Evolutionary conservation across 2,797 vertebrate species (phyloP).

Genomic region (Falco concolor): DNA sequence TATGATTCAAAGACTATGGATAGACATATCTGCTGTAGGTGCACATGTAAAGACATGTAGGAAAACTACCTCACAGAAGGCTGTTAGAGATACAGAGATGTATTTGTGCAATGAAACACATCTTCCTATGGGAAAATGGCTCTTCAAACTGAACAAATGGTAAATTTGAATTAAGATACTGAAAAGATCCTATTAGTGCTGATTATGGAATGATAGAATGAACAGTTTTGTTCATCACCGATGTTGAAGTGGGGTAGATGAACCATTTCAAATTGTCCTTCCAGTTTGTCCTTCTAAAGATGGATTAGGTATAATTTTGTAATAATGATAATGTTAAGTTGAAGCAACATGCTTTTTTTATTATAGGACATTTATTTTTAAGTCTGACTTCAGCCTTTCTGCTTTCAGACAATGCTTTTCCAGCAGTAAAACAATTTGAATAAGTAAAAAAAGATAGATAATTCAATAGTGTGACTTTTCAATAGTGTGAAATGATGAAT

Average conservation of each 20-base stretch:
- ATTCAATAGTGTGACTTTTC: not conserved
- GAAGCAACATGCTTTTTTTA: not conserved
- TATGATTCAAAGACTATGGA: not conserved
- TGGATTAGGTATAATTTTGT: not conserved
- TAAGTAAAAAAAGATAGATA: not conserved
- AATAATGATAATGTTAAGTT: not conserved
- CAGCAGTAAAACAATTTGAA: not conserved
- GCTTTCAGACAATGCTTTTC: not conserved
- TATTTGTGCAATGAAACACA: not conserved
- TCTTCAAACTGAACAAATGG: not conserved
- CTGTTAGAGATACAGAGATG: not conserved
- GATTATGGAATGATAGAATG: not conserved
- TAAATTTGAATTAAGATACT: not conserved
- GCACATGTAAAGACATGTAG: not conserved
- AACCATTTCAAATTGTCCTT: not conserved
- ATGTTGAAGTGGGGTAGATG: not conserved
- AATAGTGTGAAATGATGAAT: not conserved
- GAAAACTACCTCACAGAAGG: not conserved
- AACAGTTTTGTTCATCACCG: not conserved
- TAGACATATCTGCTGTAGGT: not conserved
- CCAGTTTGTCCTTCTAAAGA: not conserved
- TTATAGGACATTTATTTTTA: not conserved
- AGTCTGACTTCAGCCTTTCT: not conserved
- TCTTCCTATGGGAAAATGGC: not conserved
- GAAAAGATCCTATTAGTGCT: not conserved